Evolutionary conservation across 92 coral and sea anemone species (phyloP).

Genomic region (Virgularia gustaviana): DNA sequence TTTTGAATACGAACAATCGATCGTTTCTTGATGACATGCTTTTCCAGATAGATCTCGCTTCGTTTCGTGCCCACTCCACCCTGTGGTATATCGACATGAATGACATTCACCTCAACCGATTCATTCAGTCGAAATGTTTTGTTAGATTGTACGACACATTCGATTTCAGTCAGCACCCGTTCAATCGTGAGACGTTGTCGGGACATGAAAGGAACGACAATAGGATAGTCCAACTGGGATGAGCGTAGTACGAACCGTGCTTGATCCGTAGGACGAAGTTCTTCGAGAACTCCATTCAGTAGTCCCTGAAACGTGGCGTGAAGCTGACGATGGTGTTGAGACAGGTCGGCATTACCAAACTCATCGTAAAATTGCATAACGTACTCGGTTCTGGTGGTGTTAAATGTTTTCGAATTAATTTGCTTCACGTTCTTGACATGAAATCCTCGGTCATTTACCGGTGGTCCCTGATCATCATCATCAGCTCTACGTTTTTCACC

Average conservation of each 20-base stretch:
- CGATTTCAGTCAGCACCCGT: slow-evolving; percentile 20
- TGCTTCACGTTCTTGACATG: too few relatives aligned
- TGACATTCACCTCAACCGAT: slow-evolving; percentile 12
- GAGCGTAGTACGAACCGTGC: background rate
- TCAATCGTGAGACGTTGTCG: slow-evolving; percentile 27
- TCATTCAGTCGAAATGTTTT: slow-evolving; percentile 24
- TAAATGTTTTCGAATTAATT: too few relatives aligned
- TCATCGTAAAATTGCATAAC: background rate
- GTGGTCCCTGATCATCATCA: too few relatives aligned
- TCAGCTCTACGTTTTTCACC: too few relatives aligned
- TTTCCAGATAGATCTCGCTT: background rate
- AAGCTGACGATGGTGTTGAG: background rate
- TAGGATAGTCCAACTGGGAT: background rate
- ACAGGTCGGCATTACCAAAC: background rate
- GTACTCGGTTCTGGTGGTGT: background rate
- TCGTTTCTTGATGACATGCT: background rate
- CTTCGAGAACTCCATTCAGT: background rate
- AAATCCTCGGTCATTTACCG: too few relatives aligned
- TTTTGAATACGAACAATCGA: background rate
- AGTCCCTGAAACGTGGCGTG: background rate
- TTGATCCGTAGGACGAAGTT: background rate
- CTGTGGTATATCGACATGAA: slow-evolving; percentile 25
- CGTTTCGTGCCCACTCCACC: slow-evolving; percentile 18
- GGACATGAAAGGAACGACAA: slow-evolving; percentile 20
- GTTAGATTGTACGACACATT: slow-evolving; percentile 25